Percentiles rank a stretch among this genome's conserved stretches.
phyloP scores from a whole-genome alignment of 2,113 vertebrate species.

The Sinocyclocheilus anophthalmus region DNA sequence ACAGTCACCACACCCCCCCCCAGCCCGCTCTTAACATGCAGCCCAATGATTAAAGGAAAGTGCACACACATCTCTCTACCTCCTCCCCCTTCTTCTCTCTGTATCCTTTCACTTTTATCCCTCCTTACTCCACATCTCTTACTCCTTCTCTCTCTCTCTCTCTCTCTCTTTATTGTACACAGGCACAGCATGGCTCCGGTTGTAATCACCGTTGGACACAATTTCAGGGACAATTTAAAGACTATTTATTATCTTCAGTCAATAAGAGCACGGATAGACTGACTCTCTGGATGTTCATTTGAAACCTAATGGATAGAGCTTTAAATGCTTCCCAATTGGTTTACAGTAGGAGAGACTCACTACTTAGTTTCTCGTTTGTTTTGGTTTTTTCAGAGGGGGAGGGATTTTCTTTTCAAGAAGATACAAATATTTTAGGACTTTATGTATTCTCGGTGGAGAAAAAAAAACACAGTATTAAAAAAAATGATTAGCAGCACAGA shows the following conservation, averaged over 20 bases:
- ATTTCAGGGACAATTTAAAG: constrained; percentile 99
- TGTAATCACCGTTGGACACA: constrained; percentile 98
- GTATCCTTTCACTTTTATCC: too few relatives aligned
- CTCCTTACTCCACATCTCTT: constrained; percentile 45
- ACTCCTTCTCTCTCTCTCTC: constrained; percentile 54
- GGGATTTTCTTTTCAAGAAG: constrained; percentile 20
- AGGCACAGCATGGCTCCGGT: constrained; percentile 92
- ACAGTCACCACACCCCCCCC: constrained; percentile 49
- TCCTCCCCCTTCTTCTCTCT: too few relatives aligned
- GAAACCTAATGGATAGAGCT: constrained; percentile 68
- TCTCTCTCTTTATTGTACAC: constrained; percentile 78
- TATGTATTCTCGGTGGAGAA: neutral
- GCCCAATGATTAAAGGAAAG: too few relatives aligned
- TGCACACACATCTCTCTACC: constrained; percentile 39
- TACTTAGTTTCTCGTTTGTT: constrained; percentile 38
- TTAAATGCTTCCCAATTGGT: constrained; percentile 59
- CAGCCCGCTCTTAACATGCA: too few relatives aligned
- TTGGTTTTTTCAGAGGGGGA: constrained; percentile 5
- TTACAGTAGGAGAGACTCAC: constrained; percentile 46
- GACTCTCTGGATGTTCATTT: constrained; percentile 73
- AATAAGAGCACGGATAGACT: constrained; percentile 76
- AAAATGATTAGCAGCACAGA: neutral
- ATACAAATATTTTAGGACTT: neutral
- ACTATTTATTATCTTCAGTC: constrained; percentile 99
- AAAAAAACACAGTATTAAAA: neutral